Conservation (phyloP, 2,888 invertebrate species). For the Glyphotaelius pellucidus region DNA sequence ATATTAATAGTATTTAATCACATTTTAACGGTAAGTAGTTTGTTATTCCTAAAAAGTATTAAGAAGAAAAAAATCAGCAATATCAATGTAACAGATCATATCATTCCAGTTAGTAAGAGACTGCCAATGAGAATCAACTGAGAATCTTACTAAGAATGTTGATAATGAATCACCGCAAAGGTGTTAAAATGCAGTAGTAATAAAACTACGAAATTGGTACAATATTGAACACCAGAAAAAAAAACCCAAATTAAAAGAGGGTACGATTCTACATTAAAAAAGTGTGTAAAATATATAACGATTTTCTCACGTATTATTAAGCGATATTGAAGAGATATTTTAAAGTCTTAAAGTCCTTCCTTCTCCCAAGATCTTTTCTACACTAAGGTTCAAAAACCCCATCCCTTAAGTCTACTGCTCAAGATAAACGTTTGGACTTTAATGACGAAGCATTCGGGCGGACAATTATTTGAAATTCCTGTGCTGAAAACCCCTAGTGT, state of each 20-base stretch:
- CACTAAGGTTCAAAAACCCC: not conserved
- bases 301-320: not conserved
- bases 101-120: not conserved
- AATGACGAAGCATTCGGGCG: constrained; percentile 53
- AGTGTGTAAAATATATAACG: not conserved
- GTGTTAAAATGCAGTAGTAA: too few relatives aligned
- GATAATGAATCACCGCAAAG: too few relatives aligned
- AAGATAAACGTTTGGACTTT: constrained; percentile 39
- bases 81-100: not conserved
- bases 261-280: too few relatives aligned
- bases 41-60: too few relatives aligned
- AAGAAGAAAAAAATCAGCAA: not conserved
- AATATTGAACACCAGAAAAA: too few relatives aligned
- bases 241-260: too few relatives aligned
- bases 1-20: too few relatives aligned
- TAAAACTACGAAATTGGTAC: too few relatives aligned
- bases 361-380: not conserved
- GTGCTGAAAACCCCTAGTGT: constrained; percentile 45
- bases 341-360: not conserved
- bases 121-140: not conserved
- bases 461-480: constrained; percentile 65
- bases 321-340: not conserved
- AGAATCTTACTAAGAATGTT: not conserved
- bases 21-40: too few relatives aligned
- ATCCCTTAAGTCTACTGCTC: not conserved